These are phyloP conservation scores for Xylocopa sonorina DNA, from an alignment of 1,140 invertebrate genomes.

Conservation along the genomic window DNA sequence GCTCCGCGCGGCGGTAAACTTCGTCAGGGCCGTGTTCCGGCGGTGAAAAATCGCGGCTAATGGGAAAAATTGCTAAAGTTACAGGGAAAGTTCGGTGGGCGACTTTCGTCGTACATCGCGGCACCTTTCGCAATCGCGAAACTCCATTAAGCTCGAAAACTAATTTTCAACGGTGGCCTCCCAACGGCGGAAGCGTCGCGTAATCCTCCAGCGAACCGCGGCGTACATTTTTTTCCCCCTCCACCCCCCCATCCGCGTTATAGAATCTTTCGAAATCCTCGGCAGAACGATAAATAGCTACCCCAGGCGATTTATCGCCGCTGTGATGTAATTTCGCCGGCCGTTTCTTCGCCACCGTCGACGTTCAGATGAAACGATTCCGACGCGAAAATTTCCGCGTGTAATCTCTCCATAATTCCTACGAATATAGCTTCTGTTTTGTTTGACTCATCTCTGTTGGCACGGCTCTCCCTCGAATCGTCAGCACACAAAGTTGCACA, in stretches of 20 bases:
- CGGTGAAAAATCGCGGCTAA: slow-evolving; percentile 66
- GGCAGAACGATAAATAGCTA: neutral
- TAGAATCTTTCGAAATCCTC: neutral
- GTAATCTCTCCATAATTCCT: too few species aligned
- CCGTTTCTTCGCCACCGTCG: too few species aligned
- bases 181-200: slow-evolving; percentile 19
- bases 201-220: slow-evolving; percentile 66
- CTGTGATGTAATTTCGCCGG: too few species aligned
- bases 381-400: too few species aligned
- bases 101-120: slow-evolving; percentile 35
- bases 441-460: too few species aligned
- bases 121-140: slow-evolving; percentile 74
- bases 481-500: too few species aligned
- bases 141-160: slow-evolving; percentile 76
- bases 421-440: too few species aligned
- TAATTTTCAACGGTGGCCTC: slow-evolving; percentile 68
- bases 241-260: too few species aligned
- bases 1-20: neutral
- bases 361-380: too few species aligned
- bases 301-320: too few species aligned
- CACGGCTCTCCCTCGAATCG: too few species aligned
- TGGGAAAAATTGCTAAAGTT: slow-evolving; percentile 66
- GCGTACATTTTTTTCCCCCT: slow-evolving; percentile 11
- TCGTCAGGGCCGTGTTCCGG: slow-evolving; percentile 29
- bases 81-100: slow-evolving; percentile 45